Evolutionary conservation across 1,140 invertebrate genomes (phyloP), one percentile per base, ranked within the genome.

Genomic region (Drosophila miranda): DNA sequence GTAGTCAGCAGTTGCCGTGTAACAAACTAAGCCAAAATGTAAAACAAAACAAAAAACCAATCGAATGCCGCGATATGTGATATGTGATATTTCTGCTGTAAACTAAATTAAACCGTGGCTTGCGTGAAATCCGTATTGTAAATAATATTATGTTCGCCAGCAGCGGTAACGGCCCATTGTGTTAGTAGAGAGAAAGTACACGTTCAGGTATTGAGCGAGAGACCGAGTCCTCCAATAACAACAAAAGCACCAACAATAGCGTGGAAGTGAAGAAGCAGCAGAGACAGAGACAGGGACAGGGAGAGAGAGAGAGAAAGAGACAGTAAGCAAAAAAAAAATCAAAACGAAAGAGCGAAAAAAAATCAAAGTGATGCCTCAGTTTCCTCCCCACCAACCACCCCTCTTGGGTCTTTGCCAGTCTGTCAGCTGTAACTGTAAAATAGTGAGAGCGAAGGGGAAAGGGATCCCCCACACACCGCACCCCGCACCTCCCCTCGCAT

Each of bases 301-400:
- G 8, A 11, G 11, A 38, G 34, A 4, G 11, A 38, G 34, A 34
- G 28, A 30, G 30, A 9, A 8, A 30, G 28, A n/a, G 11, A n/a
- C 51, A 67, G 16, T n/a, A 45, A 43, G 41, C 41, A 69, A 64
- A 62, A 73, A 60, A 60, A 52, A 68, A 55, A 41, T 23, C 30
- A 30, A 34, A 16, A 30, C 9, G 28, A n/a, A 13, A 30, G 46
- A 21, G 64, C 43, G 19, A 54, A 57, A 42, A 42, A 67, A 68
- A 81, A 70, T 73, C 72, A 84, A 84, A 84, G 67, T 77, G 61
- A 73, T 78, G 70, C 66, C 45, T 74, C 62, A 54, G 43, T 34
- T 34, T 70, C 42, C 56, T 55, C 34, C 34, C 34, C 34, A 38
- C 3, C 34, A 38, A 38, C 34, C 34, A 38, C 34, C 34, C 34